phyloP scores from a whole-genome alignment of 1,140 invertebrate genomes.

The Chymomyza costata region DNA sequence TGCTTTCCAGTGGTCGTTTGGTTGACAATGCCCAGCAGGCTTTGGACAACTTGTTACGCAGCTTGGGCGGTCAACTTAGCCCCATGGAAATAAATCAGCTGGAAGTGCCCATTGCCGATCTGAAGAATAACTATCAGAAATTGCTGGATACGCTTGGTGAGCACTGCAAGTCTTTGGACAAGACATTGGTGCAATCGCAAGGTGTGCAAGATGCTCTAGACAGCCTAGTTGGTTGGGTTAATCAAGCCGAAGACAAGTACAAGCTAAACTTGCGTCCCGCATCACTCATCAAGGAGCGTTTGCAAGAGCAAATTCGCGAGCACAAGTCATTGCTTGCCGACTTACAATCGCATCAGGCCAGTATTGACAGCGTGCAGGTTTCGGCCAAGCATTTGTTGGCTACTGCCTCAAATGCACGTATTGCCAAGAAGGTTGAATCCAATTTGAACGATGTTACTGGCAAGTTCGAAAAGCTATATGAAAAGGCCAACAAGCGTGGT shows the following conservation, averaged over 20 bases:
- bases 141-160: conserved; percentile 83
- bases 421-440: conserved; percentile 92
- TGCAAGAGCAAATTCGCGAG: conserved; percentile 92
- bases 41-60: conserved; percentile 83
- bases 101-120: conserved; percentile 85
- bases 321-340: conserved; percentile 88
- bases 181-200: conserved; percentile 92
- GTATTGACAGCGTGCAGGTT: conserved; percentile 87
- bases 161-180: conserved; percentile 90
- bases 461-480: conserved; percentile 89
- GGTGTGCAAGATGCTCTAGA: conserved; percentile 95
- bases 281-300: conserved; percentile 89
- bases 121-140: conserved; percentile 87
- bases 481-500: conserved; percentile 85
- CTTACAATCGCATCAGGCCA: conserved; percentile 88
- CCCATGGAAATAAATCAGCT: conserved; percentile 85
- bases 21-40: conserved; percentile 85
- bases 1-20: conserved; percentile 88
- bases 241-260: conserved; percentile 87
- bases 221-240: conserved; percentile 88
- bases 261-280: conserved; percentile 88
- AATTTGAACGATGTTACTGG: conserved; percentile 89
- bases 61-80: conserved; percentile 87
- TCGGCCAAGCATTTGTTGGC: conserved; percentile 87
- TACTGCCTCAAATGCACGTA: conserved; percentile 87